Base-by-base conservation (phyloP, 2,797 vertebrate species). In the Chaunax sp. region DNA sequence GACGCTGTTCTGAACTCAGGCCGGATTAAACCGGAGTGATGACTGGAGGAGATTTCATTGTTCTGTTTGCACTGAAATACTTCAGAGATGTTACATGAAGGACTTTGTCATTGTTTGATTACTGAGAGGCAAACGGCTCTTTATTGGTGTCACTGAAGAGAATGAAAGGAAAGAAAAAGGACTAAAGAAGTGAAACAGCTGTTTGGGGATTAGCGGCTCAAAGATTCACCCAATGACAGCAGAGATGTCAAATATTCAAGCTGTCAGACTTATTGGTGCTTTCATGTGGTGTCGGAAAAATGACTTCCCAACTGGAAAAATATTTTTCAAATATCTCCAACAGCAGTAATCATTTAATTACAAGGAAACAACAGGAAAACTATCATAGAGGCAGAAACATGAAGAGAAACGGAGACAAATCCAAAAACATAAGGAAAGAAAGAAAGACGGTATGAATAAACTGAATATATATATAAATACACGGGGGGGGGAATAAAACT, bases 11-110 rank as follows among this genome's bases (percentile, higher is more conserved):
- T 69, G 65, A 49, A 77, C 43, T 53, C 77, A 56, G 5, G 38
- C 51, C 18, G 70, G 81, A 85, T 87, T 88, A 79, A 80, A 74
- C 69, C 55, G 60, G 47, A 80, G 69, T 19, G 43, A 69, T 68
- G 73, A 71, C 72, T 87, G 76, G 73, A 75, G 57, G 68, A 64
- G 79, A 75, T 69, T 85, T 81, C 41, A 74, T 82, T 77, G 67
- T 75, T 75, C n/a, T 64, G 59, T 25, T 54, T 56, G 16, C 23
- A 47, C 35, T 53, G 62, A 59, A 65, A 33, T 44, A 55, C 59
- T 62, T 60, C 13, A 53, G 14, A 68, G 64, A 77, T 54, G 57
- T 75, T 66, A 47, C 60, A 71, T 64, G 51, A 44, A 54, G 72
- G 68, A 41, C 45, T 59, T 63, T 67, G 62, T 30, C 47, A 53